Evolutionary conservation across 2,113 vertebrate species (phyloP), one percentile per base, ranked within the genome.

Genomic region (Castor canadensis): DNA sequence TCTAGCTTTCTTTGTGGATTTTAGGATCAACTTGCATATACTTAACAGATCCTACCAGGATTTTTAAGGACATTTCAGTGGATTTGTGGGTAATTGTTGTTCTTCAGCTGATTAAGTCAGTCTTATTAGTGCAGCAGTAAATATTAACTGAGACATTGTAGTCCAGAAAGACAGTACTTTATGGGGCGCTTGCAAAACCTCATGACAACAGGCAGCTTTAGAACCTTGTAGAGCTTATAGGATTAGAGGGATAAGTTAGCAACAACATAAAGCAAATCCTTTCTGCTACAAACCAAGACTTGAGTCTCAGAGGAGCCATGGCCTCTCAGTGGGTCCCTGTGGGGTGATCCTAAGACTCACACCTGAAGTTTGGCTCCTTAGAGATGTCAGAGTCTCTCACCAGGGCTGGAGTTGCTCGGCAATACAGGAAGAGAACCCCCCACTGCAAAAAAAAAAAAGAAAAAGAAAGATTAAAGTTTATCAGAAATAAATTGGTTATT

Each of bases 51-150:
- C 1, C 20, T 67, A 66, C 28, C 35, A 9, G 38, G 6, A n/a
- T 66, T 66, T 80, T 69, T 58, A 52, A 17, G 83, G n/a, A 66
- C 87, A 82, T 72, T 71, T 72, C 26, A 90, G 30, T 83, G 24
- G 22, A 22, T 91, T 87, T 73, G 47, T 76, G 76, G 40, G 3
- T 22, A 56, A 43, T 24, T 58, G 62, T 20, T n/a, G 4, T 73
- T 83, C 9, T 40, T 8, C 19, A 43, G 16, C 8, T 47, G 16
- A 83, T 86, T 82, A 40, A n/a, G 32, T 76, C 17, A 19, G 12
- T 28, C 62, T 89, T 89, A 1, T 75, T 72, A 83, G 56, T 26
- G n/a, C 13, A 85, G 22, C 20, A 73, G 64, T 84, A 60, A 80
- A 77, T 47, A 43, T 24, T 94, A n/a, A n/a, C 52, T 52, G 52